phyloP scores from a whole-genome alignment of 2,113 vertebrate genomes.

The Puffinus mauretanicus region DNA sequence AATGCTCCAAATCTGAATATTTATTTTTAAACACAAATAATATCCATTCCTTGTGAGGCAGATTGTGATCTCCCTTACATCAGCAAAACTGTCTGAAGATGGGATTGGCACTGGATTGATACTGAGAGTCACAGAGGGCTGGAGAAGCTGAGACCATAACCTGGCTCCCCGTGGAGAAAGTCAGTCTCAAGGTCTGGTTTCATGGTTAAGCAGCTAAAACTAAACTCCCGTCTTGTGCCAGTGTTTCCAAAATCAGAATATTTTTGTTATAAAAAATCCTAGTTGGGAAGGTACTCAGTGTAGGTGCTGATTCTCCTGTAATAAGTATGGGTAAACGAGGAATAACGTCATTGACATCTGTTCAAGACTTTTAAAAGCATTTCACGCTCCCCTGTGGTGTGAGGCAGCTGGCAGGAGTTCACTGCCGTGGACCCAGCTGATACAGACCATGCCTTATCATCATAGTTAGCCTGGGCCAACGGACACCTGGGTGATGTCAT shows the following conservation, averaged over 20 bases:
- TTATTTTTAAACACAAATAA: conserved; percentile 14
- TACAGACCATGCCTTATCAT: not conserved
- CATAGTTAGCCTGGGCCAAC: not conserved
- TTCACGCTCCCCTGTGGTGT: not conserved
- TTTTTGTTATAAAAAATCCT: not conserved
- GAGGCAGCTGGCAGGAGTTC: not conserved
- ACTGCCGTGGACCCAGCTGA: not conserved
- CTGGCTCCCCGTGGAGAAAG: not conserved
- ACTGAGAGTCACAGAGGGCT: not conserved
- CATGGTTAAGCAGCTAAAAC: not conserved
- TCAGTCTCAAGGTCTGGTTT: not conserved
- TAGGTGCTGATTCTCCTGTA: not conserved
- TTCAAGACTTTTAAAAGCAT: not conserved
- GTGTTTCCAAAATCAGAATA: not conserved
- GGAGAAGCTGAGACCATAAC: not conserved
- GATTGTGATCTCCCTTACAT: conserved; percentile 34
- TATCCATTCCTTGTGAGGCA: not conserved
- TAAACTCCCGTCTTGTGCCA: not conserved
- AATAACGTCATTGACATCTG: not conserved
- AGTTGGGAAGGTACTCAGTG: not conserved
- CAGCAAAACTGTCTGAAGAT: conserved; percentile 40
- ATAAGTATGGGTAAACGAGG: not conserved
- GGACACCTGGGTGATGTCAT: not conserved
- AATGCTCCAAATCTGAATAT: conserved; percentile 33
- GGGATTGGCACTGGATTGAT: conserved; percentile 9